These are phyloP conservation scores for Nymphalis io DNA, from an alignment of 1,140 invertebrate species.

Conservation along the genomic window DNA sequence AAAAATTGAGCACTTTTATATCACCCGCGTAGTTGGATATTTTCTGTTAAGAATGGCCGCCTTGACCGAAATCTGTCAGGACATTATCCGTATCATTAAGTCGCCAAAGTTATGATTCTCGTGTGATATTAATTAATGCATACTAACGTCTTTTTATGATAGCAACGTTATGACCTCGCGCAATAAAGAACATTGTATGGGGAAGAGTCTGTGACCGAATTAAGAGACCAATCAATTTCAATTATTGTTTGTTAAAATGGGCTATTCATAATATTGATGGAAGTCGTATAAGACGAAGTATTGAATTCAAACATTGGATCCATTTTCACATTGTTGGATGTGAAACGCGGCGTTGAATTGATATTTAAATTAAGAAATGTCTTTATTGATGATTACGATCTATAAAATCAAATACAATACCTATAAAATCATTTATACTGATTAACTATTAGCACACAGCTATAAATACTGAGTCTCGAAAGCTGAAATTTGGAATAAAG, in stretches of 20 bases:
- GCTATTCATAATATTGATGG: constrained; percentile 38
- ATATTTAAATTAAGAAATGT: constrained; percentile 8
- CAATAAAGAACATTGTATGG: constrained; percentile 20
- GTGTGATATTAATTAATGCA: neutral
- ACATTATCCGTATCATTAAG: no score
- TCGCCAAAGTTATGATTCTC: no score
- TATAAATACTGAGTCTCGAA: no score
- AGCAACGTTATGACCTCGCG: constrained; percentile 15
- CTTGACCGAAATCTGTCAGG: no score
- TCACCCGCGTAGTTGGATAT: no score
- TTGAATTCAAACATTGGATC: constrained; percentile 13
- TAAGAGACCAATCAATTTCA: constrained; percentile 38
- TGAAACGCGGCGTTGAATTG: neutral
- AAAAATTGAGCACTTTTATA: no score
- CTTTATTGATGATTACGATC: constrained; percentile 10
- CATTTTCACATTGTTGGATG: neutral
- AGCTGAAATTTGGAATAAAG: no score
- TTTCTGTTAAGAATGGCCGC: no score
- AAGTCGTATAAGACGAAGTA: constrained; percentile 15
- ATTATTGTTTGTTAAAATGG: constrained; percentile 38
- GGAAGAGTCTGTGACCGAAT: constrained; percentile 31
- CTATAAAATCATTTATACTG: no score
- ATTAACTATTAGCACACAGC: no score
- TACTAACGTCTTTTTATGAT: neutral
- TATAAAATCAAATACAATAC: no score